These are phyloP conservation scores for Bugulina stolonifera DNA, from an alignment of 2,888 invertebrate species.

Conservation along the genomic window DNA sequence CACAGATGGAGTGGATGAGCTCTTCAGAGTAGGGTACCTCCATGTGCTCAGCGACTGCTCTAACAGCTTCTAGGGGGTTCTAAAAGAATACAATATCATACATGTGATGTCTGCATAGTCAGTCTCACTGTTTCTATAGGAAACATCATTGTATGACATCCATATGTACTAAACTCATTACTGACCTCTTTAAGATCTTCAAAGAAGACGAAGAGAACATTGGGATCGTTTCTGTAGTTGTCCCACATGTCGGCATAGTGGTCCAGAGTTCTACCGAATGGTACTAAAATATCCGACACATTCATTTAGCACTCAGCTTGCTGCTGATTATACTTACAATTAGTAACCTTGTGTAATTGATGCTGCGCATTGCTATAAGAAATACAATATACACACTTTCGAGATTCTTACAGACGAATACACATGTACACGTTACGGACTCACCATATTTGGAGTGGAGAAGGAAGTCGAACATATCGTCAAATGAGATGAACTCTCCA, in stretches of 20 bases:
- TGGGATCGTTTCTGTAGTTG: conserved; percentile 19
- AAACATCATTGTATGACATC: no score
- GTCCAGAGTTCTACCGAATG: conserved; percentile 6
- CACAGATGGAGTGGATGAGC: not conserved
- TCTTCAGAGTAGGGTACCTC: not conserved
- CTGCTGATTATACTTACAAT: no score
- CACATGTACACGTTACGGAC: no score
- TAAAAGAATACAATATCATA: not conserved
- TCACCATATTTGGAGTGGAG: conserved; percentile 20
- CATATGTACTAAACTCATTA: no score
- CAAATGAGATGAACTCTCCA: conserved; percentile 4
- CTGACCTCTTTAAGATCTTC: conserved; percentile 15
- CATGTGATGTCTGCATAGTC: not conserved
- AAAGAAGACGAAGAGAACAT: conserved; percentile 5
- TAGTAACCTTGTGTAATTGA: no score
- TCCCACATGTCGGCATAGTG: conserved; percentile 20
- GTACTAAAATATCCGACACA: not conserved
- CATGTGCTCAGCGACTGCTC: conserved; percentile 3
- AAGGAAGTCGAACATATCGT: conserved; percentile 18
- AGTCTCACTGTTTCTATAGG: no score
- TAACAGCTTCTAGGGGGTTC: not conserved
- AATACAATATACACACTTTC: no score
- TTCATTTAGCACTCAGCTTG: no score
- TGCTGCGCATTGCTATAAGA: no score
- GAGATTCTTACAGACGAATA: no score